Conservation (phyloP, 2,113 vertebrate genomes). For the Bufo gargarizans region DNA sequence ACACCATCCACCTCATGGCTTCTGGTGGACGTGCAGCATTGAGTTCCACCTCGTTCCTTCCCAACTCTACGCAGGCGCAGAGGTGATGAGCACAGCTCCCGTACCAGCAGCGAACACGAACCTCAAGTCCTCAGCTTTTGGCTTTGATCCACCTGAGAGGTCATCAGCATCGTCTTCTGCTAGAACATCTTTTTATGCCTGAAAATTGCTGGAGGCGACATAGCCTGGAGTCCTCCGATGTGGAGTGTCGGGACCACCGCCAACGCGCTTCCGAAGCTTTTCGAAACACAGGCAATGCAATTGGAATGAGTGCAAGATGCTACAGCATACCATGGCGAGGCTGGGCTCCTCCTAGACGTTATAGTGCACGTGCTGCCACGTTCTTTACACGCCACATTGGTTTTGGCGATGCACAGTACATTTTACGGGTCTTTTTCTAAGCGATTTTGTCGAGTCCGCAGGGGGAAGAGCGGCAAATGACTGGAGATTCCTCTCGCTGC, state of each 20-base stretch:
- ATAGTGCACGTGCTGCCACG: not conserved
- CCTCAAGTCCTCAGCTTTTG: not conserved
- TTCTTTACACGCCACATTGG: not conserved
- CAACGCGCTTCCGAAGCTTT: not conserved
- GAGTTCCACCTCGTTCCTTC: too few relatives aligned
- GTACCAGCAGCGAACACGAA: not conserved
- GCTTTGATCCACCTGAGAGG: not conserved
- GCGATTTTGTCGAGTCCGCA: not conserved
- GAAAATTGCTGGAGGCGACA: constrained; percentile 1
- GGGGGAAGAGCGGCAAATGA: constrained; percentile 9
- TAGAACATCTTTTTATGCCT: constrained; percentile 6
- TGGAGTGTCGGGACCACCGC: constrained; percentile 15
- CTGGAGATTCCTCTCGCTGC: constrained; percentile 23
- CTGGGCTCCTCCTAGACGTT: not conserved
- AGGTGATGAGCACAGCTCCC: not conserved
- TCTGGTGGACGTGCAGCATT: too few relatives aligned
- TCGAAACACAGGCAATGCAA: not conserved
- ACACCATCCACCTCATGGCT: too few relatives aligned
- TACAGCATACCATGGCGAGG: not conserved
- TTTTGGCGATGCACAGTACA: not conserved
- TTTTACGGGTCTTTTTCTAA: not conserved
- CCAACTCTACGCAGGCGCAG: too few relatives aligned
- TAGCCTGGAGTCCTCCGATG: constrained; percentile 4
- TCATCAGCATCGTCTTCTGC: not conserved
- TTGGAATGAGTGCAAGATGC: not conserved